Base-by-base conservation (phyloP, 2,113 vertebrate genomes). In the Alligator sinensis region DNA sequence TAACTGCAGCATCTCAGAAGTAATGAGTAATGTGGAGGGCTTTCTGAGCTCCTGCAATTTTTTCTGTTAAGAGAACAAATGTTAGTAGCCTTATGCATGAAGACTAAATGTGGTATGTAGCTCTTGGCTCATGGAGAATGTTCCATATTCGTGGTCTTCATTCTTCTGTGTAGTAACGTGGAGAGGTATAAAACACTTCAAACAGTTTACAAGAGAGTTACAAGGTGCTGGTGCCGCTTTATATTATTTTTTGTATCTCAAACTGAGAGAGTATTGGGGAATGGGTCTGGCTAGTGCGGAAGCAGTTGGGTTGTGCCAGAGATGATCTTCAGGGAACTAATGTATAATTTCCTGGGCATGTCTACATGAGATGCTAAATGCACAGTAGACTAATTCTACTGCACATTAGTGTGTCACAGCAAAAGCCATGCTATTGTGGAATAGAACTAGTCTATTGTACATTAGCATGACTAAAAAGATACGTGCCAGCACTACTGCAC, bases 211-310 rank as follows among this genome's bases (percentile, higher is more conserved):
- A 34, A 34, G 34, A 34, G 34, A 34, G 34, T 34, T 34, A 34
- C 34, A 34, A 34, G 34, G 34, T 34, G 34, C 34, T 34, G 34
- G 34, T 34, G 34, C 34, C 34, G 34, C 34, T 34, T 34, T 34
- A 34, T 34, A 34, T 34, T 34, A 34, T 4, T 12, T 54, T 22
- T 60, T 7, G 34, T 0, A 0, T 86, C 75, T 24, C n/a, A 4
- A 1, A 0, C 1, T 0, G 0, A 34, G 34, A 34, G 34, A 34
- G 34, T 34, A 34, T 34, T 34, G 34, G 34, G 34, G 4, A 34
- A 34, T 34, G 61, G 60, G 5, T 25, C n/a, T 38, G 74, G 9
- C 86, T 55, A 25, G 28, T 38, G 76, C 21, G 0, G 6, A 75
- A 66, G 22, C 0, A 66, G n/a, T 15, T 66, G 27, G 28, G 28